Evolutionary conservation across 2,888 invertebrate species (phyloP), one percentile per base, ranked within the genome.

Genomic region (Nomada fabriciana): DNA sequence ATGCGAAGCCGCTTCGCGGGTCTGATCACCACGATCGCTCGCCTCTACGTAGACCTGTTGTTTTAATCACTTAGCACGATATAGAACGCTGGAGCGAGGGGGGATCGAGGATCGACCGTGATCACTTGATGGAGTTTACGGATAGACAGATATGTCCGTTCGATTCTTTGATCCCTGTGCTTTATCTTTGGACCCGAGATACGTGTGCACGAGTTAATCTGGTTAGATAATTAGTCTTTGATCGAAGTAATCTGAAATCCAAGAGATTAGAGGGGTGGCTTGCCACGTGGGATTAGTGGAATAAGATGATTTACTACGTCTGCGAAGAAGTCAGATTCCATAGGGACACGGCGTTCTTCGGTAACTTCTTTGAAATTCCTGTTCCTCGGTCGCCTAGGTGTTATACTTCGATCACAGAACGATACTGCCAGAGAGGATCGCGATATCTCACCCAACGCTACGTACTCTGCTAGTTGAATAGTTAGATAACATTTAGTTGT

Each of bases 391-490:
- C 15, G 2, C 9, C 5, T 0, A 15, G 11, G 11, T 18, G 25
- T 4, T 55, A 53, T 50, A 64, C 80, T 80, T 81, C 47, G 81
- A 80, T 64, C 67, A 63, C 10, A 5, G 79, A 42, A 7, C 29
- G 4, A 18, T 4, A 29, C 74, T 25, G 18, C 43, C 64, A 68
- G 57, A 50, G 67, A 74, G 68, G 67, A 78, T 43, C 75, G 70
- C 76, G 69, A 60, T 69, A 78, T 86, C 81, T 78, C 67, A 53
- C 61, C 71, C 76, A 79, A 47, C 80, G 65, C 76, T 73, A 76
- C 86, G 83, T 87, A 78, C 64, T 72, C 73, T 83, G 67, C 76
- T 86, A 84, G 84, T 82, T 82, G 73, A 76, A 75, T 82, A 87
- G 87, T 57, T 75, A 82, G 82, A 85, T 76, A 67, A 81, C 43